These are phyloP conservation scores for Campoplex nolae DNA, from an alignment of 2,888 invertebrate genomes.

Conservation along the genomic window DNA sequence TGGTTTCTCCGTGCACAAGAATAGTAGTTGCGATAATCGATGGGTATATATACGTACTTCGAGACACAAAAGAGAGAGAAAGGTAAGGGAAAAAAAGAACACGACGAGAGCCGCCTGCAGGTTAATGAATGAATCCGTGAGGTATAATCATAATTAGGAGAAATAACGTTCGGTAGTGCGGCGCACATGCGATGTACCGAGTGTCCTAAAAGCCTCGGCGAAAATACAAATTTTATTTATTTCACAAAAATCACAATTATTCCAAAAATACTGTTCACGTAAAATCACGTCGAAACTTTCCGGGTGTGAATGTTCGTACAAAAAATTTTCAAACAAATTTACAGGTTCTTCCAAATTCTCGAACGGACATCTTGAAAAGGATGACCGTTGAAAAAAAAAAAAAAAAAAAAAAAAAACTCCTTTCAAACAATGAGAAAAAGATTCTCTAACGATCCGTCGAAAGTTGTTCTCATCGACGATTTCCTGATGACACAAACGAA, in stretches of 20 bases:
- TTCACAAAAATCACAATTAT: not conserved
- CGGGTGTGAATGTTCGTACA: not conserved
- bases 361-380: too few species aligned
- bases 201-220: not conserved
- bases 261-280: not conserved
- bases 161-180: slow-evolving; percentile 26
- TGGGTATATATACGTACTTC: slow-evolving; percentile 2
- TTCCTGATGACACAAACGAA: too few species aligned
- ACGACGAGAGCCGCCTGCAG: not conserved
- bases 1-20: slow-evolving; percentile 1
- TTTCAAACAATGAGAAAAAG: too few species aligned
- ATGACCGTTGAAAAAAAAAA: too few species aligned
- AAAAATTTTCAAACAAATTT: too few species aligned
- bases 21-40: slow-evolving; percentile 19
- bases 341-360: too few species aligned
- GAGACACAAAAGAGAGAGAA: slow-evolving; percentile 9
- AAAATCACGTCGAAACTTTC: not conserved
- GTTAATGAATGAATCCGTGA: slow-evolving; percentile 61
- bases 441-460: too few species aligned
- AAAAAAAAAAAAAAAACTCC: too few species aligned
- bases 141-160: slow-evolving; percentile 61
- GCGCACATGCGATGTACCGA: not conserved
- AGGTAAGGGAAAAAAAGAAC: slow-evolving; percentile 11
- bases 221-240: not conserved
- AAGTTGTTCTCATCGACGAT: too few species aligned